These are phyloP conservation scores for Aplochiton taeniatus DNA, from an alignment of 2,797 vertebrate species.

Conservation along the genomic window DNA sequence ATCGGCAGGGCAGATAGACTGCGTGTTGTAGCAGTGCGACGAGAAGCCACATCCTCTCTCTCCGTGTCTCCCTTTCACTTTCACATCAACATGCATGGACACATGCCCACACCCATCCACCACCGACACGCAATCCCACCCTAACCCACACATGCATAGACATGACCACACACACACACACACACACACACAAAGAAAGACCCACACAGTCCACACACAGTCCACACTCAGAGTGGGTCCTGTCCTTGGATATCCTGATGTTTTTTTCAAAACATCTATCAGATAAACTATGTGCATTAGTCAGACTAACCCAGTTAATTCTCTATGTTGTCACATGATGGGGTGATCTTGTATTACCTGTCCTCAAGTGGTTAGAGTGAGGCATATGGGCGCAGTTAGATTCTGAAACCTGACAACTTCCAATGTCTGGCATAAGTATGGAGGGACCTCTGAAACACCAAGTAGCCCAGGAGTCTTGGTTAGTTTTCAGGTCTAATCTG, in stretches of 20 bases:
- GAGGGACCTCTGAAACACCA: too few species aligned
- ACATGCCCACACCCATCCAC: too few species aligned
- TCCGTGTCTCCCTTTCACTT: neutral
- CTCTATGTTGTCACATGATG: conserved; percentile 28
- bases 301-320: conserved; percentile 45
- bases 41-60: neutral
- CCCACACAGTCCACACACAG: too few species aligned
- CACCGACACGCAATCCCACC: too few species aligned
- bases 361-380: neutral
- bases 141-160: too few species aligned
- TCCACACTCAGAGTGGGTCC: conserved; percentile 37
- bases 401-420: too few species aligned
- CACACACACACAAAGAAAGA: conserved; percentile 6
- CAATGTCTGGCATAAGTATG: too few species aligned
- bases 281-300: conserved; percentile 26
- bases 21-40: conserved; percentile 31
- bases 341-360: conserved; percentile 32
- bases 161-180: neutral
- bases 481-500: conserved; percentile 19
- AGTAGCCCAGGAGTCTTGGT: conserved; percentile 33
- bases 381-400: too few species aligned
- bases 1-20: conserved; percentile 50
- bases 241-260: conserved; percentile 58
- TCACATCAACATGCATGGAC: too few species aligned
- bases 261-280: conserved; percentile 34